These are phyloP conservation scores for Folsomia candida DNA, from an alignment of 2,888 invertebrate genomes.

Conservation along the genomic window DNA sequence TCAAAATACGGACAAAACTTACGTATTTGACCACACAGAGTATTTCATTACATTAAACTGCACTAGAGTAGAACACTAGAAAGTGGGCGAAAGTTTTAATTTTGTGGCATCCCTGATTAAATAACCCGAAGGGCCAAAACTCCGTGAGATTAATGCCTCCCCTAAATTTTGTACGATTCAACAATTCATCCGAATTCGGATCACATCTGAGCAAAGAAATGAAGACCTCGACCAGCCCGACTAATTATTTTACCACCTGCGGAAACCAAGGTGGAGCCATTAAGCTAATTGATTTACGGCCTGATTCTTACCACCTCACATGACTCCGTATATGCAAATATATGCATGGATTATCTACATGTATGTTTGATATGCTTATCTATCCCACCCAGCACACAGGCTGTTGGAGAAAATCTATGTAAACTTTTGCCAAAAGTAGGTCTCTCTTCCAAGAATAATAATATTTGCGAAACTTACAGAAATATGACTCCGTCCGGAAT, in stretches of 20 bases:
- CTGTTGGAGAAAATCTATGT: background rate
- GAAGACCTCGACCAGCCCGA: background rate
- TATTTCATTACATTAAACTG: no score
- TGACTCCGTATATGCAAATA: background rate
- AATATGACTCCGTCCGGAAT: constrained; percentile 45
- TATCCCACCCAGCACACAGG: no score
- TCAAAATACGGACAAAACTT: no score
- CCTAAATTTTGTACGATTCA: no score
- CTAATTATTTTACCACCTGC: background rate
- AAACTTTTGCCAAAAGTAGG: background rate
- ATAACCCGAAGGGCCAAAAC: no score
- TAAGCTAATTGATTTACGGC: background rate
- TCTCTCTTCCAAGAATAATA: background rate
- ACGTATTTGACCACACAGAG: no score
- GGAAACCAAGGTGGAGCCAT: background rate
- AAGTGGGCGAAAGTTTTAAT: no score
- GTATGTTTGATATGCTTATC: background rate
- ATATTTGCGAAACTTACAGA: constrained; percentile 36
- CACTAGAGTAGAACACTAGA: no score
- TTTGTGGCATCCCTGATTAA: no score
- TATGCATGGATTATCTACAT: no score
- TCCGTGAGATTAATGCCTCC: no score
- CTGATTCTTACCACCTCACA: background rate
- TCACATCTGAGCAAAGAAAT: background rate
- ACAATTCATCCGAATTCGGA: background rate